Percentiles rank a stretch among this genome's conserved stretches.
Evolutionary conservation across 2,797 vertebrate genomes (phyloP).

Genomic region (Lutra lutra): DNA sequence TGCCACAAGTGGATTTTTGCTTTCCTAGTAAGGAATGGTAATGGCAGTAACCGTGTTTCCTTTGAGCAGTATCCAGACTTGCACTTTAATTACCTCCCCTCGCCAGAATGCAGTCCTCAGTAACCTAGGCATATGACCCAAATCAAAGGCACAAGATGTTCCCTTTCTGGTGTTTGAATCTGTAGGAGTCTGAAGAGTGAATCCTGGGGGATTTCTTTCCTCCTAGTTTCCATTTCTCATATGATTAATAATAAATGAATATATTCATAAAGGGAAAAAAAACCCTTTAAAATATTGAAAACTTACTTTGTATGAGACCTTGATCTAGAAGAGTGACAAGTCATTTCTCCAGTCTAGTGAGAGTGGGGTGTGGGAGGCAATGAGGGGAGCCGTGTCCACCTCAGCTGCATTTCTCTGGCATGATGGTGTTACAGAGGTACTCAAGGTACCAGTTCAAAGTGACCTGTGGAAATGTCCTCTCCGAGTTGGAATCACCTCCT

Average conservation of each 20-base stretch:
- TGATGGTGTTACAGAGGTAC: not conserved
- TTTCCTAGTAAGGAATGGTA: not conserved
- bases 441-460: not conserved
- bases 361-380: not conserved
- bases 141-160: not conserved
- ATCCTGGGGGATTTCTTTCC: not conserved
- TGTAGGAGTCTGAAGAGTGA: not conserved
- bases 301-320: not conserved
- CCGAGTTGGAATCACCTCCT: not conserved
- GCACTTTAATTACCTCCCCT: not conserved
- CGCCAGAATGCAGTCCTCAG: not conserved
- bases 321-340: not conserved
- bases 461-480: not conserved
- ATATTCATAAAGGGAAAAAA: not conserved
- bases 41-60: not conserved
- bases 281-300: conserved; percentile 22
- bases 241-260: not conserved
- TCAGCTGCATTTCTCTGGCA: not conserved
- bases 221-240: not conserved
- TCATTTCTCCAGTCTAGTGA: not conserved
- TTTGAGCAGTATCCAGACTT: not conserved
- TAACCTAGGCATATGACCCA: not conserved
- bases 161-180: not conserved
- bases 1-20: not conserved
- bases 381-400: too few relatives aligned